These are phyloP conservation scores for Habroteleia sp. DNA, from an alignment of 2,888 invertebrate genomes.

Conservation along the genomic window DNA sequence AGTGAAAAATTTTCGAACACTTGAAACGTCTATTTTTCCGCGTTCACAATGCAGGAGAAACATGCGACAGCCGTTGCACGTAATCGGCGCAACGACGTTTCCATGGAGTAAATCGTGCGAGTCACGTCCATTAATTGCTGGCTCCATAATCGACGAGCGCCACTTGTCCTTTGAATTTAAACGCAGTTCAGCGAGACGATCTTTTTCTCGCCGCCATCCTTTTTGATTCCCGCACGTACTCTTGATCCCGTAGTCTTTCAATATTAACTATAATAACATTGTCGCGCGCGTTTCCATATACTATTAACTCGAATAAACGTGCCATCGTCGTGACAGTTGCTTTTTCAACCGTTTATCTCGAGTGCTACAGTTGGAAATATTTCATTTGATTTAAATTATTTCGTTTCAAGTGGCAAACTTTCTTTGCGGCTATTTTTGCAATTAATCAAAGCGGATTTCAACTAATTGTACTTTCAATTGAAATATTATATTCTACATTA, in stretches of 20 bases:
- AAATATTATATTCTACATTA: constrained; percentile 15
- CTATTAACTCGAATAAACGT: constrained; percentile 50
- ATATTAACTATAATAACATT: constrained; percentile 56
- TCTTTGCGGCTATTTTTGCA: constrained; percentile 10
- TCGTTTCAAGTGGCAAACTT: constrained; percentile 33
- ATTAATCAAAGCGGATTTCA: constrained; percentile 4
- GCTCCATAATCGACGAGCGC: constrained; percentile 61
- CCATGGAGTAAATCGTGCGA: constrained; percentile 67
- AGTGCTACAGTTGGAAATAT: constrained; percentile 49
- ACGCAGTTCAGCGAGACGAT: constrained; percentile 49
- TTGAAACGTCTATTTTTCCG: constrained; percentile 26
- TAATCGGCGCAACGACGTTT: constrained; percentile 72
- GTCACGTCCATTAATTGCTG: constrained; percentile 79
- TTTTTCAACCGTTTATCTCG: constrained; percentile 30
- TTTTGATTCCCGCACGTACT: constrained; percentile 12
- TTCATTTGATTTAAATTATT: constrained; percentile 41
- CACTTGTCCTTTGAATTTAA: constrained; percentile 60
- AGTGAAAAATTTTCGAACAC: constrained; percentile 16
- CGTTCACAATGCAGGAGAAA: constrained; percentile 40
- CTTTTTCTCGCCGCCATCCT: constrained; percentile 4
- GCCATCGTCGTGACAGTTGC: constrained; percentile 48
- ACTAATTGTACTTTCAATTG: constrained; percentile 22
- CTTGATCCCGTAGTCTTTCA: constrained; percentile 47
- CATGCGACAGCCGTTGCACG: constrained; percentile 71
- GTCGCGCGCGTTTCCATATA: constrained; percentile 48